phyloP scores from a whole-genome alignment of 2,797 vertebrate genomes.

The Aeoliscus strigatus region DNA sequence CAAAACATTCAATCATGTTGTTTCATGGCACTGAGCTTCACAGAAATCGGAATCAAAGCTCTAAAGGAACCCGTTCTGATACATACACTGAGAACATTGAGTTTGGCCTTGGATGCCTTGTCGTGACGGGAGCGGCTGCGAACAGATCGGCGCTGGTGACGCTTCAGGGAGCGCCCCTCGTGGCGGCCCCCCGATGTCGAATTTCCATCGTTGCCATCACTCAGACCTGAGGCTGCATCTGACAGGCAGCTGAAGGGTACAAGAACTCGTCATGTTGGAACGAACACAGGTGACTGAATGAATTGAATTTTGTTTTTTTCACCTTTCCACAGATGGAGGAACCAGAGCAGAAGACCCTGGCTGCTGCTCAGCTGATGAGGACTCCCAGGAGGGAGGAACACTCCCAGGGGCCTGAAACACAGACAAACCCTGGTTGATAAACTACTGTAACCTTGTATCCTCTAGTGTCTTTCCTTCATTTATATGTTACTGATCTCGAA shows the following conservation, averaged over 20 bases:
- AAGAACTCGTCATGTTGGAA: slow-evolving; percentile 9
- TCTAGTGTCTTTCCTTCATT: no score
- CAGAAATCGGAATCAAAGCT: neutral
- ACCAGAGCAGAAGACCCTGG: slow-evolving; percentile 41
- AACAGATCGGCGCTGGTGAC: slow-evolving; percentile 86
- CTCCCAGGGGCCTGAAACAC: slow-evolving; percentile 55
- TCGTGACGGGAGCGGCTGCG: slow-evolving; percentile 94
- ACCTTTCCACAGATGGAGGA: slow-evolving; percentile 68
- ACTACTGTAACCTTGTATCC: neutral
- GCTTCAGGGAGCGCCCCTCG: slow-evolving; percentile 84
- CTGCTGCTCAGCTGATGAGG: slow-evolving; percentile 55
- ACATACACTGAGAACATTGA: slow-evolving; percentile 91
- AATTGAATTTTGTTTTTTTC: slow-evolving; percentile 1
- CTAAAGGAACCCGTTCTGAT: neutral
- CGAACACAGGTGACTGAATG: no score
- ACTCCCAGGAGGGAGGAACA: slow-evolving; percentile 55
- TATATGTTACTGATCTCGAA: no score
- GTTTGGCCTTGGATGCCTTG: slow-evolving; percentile 85
- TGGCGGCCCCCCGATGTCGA: slow-evolving; percentile 83
- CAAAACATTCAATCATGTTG: slow-evolving; percentile 14
- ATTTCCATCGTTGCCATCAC: slow-evolving; percentile 91
- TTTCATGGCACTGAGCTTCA: neutral
- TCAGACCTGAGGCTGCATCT: slow-evolving; percentile 87
- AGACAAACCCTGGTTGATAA: slow-evolving; percentile 7
- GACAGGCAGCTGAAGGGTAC: slow-evolving; percentile 81